Percentiles rank a stretch among this genome's conserved stretches.
These are phyloP conservation scores for Pollimyrus isidori DNA, from an alignment of 2,113 vertebrate species.

Conservation along the genomic window DNA sequence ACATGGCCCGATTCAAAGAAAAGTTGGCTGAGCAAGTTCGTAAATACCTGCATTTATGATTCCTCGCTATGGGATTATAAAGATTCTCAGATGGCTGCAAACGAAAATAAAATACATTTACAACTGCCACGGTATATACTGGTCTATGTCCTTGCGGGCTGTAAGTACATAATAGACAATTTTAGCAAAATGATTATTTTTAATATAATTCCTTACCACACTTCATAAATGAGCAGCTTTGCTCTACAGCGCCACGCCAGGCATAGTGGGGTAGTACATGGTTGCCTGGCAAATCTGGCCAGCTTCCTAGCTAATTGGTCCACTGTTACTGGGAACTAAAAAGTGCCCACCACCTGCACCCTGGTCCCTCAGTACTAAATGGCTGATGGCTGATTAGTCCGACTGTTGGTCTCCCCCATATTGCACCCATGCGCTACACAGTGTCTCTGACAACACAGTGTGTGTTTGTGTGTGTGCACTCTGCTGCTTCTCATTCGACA, in stretches of 20 bases:
- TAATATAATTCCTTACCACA: neutral
- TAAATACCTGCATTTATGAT: neutral
- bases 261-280: neutral
- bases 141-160: neutral
- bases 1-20: neutral
- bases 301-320: too few species aligned
- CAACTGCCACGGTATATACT: neutral
- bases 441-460: neutral
- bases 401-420: neutral
- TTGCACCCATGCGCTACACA: neutral
- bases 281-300: neutral
- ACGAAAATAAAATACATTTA: neutral
- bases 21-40: neutral
- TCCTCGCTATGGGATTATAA: neutral
- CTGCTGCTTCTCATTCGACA: neutral
- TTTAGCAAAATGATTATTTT: neutral
- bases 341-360: neutral
- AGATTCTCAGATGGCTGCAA: neutral
- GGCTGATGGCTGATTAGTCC: neutral
- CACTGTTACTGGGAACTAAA: too few species aligned
- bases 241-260: neutral
- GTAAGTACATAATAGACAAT: neutral
- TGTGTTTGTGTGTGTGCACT: neutral
- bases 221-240: neutral
- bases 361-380: neutral